phyloP scores from a whole-genome alignment of 2,797 vertebrate species.

The Chelonia mydas region DNA sequence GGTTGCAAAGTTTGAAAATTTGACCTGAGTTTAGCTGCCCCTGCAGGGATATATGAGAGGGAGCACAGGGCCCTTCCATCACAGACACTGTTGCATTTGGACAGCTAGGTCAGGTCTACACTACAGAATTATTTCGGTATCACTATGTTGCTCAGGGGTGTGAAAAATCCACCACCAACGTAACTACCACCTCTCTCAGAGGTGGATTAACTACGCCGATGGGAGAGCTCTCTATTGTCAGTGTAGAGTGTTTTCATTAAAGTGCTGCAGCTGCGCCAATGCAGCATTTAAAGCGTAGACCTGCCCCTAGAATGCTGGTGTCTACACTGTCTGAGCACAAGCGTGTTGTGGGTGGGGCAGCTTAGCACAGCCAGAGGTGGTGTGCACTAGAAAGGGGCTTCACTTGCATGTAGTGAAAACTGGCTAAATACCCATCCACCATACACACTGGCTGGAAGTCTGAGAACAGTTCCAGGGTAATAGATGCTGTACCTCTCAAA shows the following conservation, averaged over 20 bases:
- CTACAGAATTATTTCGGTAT: neutral
- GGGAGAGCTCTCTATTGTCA: neutral
- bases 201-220: neutral
- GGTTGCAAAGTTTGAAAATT: neutral
- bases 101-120: neutral
- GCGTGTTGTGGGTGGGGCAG: rapidly evolving
- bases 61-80: neutral
- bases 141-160: neutral
- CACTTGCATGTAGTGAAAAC: too few species aligned
- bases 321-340: neutral
- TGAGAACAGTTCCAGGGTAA: too few species aligned
- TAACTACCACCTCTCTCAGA: neutral
- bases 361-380: neutral
- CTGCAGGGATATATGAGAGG: neutral
- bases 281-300: neutral
- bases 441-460: too few species aligned
- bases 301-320: neutral
- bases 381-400: neutral
- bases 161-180: neutral
- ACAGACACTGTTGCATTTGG: rapidly evolving
- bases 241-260: too few species aligned
- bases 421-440: too few species aligned
- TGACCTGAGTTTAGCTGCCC: neutral
- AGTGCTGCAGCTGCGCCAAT: neutral
- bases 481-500: neutral